Conservation (phyloP, 2,113 vertebrate genomes). For the Kryptolebias marmoratus region DNA sequence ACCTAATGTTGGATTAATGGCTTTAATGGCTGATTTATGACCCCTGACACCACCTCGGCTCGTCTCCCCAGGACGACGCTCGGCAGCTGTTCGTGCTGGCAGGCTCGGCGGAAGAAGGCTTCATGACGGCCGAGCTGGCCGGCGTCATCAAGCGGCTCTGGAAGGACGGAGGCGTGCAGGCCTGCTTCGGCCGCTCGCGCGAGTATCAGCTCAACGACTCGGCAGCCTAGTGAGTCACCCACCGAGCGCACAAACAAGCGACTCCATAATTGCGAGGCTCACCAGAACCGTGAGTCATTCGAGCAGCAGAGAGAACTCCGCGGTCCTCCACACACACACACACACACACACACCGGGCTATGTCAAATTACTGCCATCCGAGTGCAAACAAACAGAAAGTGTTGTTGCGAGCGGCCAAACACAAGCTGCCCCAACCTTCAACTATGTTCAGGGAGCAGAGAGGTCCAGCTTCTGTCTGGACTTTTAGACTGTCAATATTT, state of each 20-base stretch:
- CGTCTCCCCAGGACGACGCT: conserved; percentile 88
- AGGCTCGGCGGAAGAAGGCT: conserved; percentile 96
- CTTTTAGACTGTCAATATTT: conserved; percentile 73
- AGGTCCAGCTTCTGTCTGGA: conserved; percentile 41
- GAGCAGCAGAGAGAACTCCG: neutral
- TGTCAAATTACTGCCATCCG: conserved; percentile 5
- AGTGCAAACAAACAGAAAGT: conserved; percentile 27
- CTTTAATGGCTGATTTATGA: conserved; percentile 25
- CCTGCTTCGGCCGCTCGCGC: conserved; percentile 95
- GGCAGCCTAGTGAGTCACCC: conserved; percentile 93
- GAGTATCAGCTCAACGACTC: conserved; percentile 99
- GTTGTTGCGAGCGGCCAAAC: conserved; percentile 5
- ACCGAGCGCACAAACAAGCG: neutral
- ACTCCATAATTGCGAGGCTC: conserved; percentile 1
- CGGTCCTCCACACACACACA: neutral
- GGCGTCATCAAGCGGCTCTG: conserved; percentile 97
- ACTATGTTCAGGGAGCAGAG: conserved; percentile 7
- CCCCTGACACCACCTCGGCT: neutral
- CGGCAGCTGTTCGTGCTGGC: conserved; percentile 96
- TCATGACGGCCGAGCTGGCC: conserved; percentile 96
- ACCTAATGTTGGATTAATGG: neutral
- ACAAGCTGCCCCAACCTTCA: conserved; percentile 6
- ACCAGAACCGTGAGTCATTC: conserved; percentile 27
- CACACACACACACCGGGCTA: neutral
- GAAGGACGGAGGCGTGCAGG: conserved; percentile 94